A percentile compares a stretch with the other conserved stretches of the same genome.
These are phyloP conservation scores for Cyclopterus lumpus DNA, from an alignment of 2,797 vertebrate species.

Conservation along the genomic window DNA sequence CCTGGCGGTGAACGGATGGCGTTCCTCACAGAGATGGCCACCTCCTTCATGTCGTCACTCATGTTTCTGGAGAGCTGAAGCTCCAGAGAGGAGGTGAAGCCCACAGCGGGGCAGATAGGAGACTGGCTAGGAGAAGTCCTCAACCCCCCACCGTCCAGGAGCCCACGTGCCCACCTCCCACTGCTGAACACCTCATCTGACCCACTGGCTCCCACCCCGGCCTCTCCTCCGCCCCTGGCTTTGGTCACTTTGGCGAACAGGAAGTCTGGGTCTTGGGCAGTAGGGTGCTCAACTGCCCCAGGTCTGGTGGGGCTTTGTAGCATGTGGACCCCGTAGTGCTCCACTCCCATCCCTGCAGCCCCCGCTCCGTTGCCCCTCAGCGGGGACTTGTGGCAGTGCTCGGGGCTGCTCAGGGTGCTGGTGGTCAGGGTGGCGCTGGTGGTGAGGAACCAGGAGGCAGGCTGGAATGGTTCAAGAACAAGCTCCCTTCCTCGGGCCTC, in stretches of 20 bases:
- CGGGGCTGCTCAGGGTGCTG: conserved; percentile 92
- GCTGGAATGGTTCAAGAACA: conserved; percentile 85
- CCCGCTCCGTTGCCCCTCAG: conserved; percentile 75
- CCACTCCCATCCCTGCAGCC: conserved; percentile 61
- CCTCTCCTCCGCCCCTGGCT: conserved; percentile 74
- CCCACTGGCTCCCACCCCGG: conserved; percentile 70
- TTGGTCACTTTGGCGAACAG: conserved; percentile 76
- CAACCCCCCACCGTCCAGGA: conserved; percentile 83
- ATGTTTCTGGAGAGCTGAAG: conserved; percentile 93
- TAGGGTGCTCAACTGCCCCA: conserved; percentile 45
- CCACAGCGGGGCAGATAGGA: conserved; percentile 88
- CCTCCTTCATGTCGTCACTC: conserved; percentile 99
- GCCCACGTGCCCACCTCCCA: conserved; percentile 88
- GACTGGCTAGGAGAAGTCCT: conserved; percentile 84
- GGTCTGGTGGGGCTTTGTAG: conserved; percentile 89
- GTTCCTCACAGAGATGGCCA: conserved; percentile 92
- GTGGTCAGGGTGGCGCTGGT: conserved; percentile 95
- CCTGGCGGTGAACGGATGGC: conserved; percentile 86
- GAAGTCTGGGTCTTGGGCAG: conserved; percentile 79
- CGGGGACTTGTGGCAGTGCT: conserved; percentile 91
- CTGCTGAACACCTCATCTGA: conserved; percentile 85
- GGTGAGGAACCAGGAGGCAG: conserved; percentile 94
- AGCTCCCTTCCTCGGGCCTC: conserved; percentile 78
- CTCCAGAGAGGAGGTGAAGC: conserved; percentile 88
- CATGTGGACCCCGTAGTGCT: conserved; percentile 88